phyloP scores from a whole-genome alignment of 2,888 invertebrate genomes.

The Chirona hameri region DNA sequence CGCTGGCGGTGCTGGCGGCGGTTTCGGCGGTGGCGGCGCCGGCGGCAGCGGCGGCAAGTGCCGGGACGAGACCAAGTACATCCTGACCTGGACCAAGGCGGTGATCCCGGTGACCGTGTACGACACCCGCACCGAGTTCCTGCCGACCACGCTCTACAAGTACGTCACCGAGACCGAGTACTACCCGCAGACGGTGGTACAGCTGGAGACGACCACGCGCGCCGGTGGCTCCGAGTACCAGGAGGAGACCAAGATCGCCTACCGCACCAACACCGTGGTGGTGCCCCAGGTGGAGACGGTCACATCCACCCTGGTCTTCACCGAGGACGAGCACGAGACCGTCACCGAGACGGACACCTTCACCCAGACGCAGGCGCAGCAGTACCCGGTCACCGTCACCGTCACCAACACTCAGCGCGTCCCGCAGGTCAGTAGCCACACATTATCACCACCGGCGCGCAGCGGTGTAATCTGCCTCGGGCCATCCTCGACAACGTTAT shows the following conservation, averaged over 20 bases:
- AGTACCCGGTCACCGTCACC: constrained; percentile 24
- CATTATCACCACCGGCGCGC: too few relatives aligned
- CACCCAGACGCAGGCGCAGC: constrained; percentile 5
- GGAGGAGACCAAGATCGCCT: constrained; percentile 30
- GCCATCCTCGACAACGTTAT: too few relatives aligned
- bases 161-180: constrained; percentile 30
- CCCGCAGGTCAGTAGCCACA: not conserved
- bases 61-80: constrained; percentile 29
- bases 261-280: constrained; percentile 27
- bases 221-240: constrained; percentile 29
- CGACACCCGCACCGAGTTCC: constrained; percentile 29
- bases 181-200: constrained; percentile 13
- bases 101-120: constrained; percentile 28
- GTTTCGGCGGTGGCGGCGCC: not conserved
- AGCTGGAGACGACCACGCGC: constrained; percentile 29
- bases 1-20: not conserved
- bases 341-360: constrained; percentile 27
- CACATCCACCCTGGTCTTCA: constrained; percentile 27
- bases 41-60: not conserved
- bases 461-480: too few relatives aligned
- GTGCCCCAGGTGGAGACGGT: constrained; percentile 6
- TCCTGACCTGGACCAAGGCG: constrained; percentile 29
- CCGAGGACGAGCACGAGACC: constrained; percentile 28
- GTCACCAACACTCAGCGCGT: constrained; percentile 7
- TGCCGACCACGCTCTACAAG: constrained; percentile 31